Evolutionary conservation across 2,888 invertebrate genomes (phyloP), one percentile per base, ranked within the genome.

Genomic region (Itoplectis maculator): DNA sequence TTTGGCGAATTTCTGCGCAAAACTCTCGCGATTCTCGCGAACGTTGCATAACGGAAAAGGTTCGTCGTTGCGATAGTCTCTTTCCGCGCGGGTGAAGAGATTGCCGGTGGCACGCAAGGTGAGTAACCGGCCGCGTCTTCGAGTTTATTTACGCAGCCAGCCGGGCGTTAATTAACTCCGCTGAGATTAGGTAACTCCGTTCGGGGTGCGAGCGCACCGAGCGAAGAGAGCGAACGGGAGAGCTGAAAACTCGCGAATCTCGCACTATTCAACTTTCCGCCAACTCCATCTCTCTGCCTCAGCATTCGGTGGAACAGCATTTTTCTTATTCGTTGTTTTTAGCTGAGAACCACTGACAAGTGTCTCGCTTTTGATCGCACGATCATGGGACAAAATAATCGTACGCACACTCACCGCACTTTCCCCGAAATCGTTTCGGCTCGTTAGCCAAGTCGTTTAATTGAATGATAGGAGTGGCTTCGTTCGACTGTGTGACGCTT

Each of bases 101-200:
- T 77, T 61, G 73, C 29, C 11, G 51, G 37, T 72, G 35, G n/a
- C 15, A 73, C 61, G 45, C 68, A 73, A 73, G 68, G 73, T 73
- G 73, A 77, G 73, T 63, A 78, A 81, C 77, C 66, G 68, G n/a
- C 56, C 61, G 29, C 11, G 40, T 68, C 73, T 81, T 77, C 56
- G 81, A 65, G 73, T 84, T 79, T 82, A 82, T 79, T 84, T 82
- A 68, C 82, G 65, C 73, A 69, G 69, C 54, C 23, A 51, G 69
- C 69, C 51, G 49, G 47, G 76, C 59, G 76, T 79, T 84, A 82
- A 84, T 84, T 84, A 84, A 77, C 35, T 45, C 77, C 65, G 73
- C 74, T 74, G 76, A 82, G 76, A 82, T 84, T 79, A 77, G 69
- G 84, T 82, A 84, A 84, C 73, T 51, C n/a, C 70, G 47, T 65